These are phyloP conservation scores for Syrmaticus mikado DNA, from an alignment of 2,113 vertebrate genomes.

Conservation along the genomic window DNA sequence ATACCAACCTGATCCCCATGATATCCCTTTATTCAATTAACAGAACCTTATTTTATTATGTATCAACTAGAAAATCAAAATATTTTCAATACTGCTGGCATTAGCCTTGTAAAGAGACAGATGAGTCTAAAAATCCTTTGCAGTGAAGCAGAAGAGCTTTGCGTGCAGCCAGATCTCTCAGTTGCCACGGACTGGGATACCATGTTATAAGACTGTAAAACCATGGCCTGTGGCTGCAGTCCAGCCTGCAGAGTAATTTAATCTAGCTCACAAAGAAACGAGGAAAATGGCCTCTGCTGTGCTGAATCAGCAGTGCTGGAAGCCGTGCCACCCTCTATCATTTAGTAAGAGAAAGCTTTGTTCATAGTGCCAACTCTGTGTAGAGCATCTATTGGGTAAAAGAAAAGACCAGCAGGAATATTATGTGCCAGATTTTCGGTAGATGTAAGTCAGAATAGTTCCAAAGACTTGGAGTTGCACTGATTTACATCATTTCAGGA, in stretches of 20 bases:
- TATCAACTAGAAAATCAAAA: conserved; percentile 31
- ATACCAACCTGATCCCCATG: not conserved
- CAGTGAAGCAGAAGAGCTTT: not conserved
- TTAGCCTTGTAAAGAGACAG: not conserved
- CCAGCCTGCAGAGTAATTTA: conserved; percentile 61
- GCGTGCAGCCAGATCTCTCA: not conserved
- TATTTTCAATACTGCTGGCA: not conserved
- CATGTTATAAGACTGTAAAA: conserved; percentile 32
- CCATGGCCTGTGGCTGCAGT: conserved; percentile 19
- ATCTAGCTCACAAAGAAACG: conserved; percentile 54
- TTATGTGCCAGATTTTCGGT: conserved; percentile 53
- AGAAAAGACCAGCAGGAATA: conserved; percentile 53
- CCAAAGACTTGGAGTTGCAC: conserved; percentile 33
- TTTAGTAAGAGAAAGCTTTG: conserved; percentile 13
- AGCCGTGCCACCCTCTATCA: conserved; percentile 24
- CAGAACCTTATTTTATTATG: not conserved
- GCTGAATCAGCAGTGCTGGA: conserved; percentile 63
- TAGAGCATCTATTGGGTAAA: not conserved
- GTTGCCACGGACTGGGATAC: conserved; percentile 44
- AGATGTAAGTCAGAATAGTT: conserved; percentile 53
- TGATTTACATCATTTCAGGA: conserved; percentile 55
- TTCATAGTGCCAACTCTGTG: not conserved
- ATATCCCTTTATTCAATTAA: not conserved
- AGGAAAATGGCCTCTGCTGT: conserved; percentile 38
- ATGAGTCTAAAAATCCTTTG: not conserved